A percentile compares a stretch with the other conserved stretches of the same genome.
These are phyloP conservation scores for Melikaiella ostensackeni DNA, from an alignment of 2,888 invertebrate genomes.

Conservation along the genomic window DNA sequence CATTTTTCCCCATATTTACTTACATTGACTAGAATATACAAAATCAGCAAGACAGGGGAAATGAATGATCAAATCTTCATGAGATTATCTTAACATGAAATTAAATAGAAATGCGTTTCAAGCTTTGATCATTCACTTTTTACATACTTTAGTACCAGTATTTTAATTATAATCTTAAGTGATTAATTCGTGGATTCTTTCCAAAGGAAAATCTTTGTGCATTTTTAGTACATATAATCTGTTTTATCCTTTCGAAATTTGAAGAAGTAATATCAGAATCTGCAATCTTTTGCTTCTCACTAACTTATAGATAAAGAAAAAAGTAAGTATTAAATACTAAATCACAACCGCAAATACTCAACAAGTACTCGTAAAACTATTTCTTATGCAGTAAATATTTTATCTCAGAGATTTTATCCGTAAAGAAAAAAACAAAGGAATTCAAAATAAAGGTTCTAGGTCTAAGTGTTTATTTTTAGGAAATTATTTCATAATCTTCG, in stretches of 20 bases:
- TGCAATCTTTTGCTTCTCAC: not conserved
- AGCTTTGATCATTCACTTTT: not conserved
- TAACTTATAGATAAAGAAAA: not conserved
- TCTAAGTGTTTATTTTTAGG: too few relatives aligned
- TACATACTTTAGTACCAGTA: not conserved
- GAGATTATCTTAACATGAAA: not conserved
- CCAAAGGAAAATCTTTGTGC: not conserved
- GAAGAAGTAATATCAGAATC: not conserved
- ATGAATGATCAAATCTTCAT: not conserved
- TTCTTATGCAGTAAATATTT: not conserved
- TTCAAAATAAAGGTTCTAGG: too few relatives aligned
- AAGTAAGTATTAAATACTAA: slow-evolving; percentile 8
- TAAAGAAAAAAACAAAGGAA: too few relatives aligned
- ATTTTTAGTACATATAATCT: not conserved
- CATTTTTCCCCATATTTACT: slow-evolving; percentile 29
- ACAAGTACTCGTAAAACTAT: not conserved
- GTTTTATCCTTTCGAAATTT: not conserved
- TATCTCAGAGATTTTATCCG: not conserved
- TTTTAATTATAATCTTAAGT: not conserved
- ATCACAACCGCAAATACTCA: slow-evolving; percentile 26
- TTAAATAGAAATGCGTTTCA: not conserved
- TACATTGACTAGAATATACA: slow-evolving; percentile 8
- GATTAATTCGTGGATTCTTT: not conserved
- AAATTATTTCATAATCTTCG: not conserved
- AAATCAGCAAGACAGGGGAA: not conserved